Evolutionary conservation across 2,888 invertebrate species (phyloP), one percentile per base, ranked within the genome.

Genomic region (Troides oblongomaculatus): DNA sequence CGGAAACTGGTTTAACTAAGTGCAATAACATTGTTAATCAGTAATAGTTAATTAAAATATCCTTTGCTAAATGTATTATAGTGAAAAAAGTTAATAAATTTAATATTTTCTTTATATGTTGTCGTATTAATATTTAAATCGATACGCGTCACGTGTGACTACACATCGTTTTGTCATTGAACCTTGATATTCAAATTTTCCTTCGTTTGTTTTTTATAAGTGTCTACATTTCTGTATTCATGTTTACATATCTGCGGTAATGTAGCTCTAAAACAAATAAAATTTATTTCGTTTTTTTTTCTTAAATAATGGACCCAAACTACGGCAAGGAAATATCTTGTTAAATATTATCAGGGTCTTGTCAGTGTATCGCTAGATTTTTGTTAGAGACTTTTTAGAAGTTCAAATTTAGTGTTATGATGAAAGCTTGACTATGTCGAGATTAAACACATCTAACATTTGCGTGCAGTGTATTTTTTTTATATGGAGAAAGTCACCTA

Each of bases 401-500:
- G 36, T 36, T 43, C 2, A 14, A 46, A 14, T 46, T 14, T 46
- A 14, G 1, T 17, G 46, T 10, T 14, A 12, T 46, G 46, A 14
- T 14, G 4, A 12, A 46, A 46, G 14, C 46, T 46, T 46, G 46
- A 46, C 4, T 46, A 12, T 46, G 14, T 46, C 4, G 46, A 46
- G 46, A 46, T 46, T 46, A 46, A 14, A 46, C 14, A 46, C 14
- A 7, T 53, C n/a, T 53, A n/a, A 53, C 18, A n/a, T 8, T 53
- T 53, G 53, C 53, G n/a, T 53, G 53, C 53, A n/a, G 6, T 18
- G 18, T n/a, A 12, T n/a, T 53, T 53, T n/a, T 77, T 76, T 77
- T 73, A 73, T 30, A 64, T 72, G 77, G 81, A 81, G 86, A 86
- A 85, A 86, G 85, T 81, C 70, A 71, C 76, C 76, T 80, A 81